A percentile compares a stretch with the other conserved stretches of the same genome.
phyloP scores from a whole-genome alignment of 1,140 invertebrate genomes.

The Aplysia californica region DNA sequence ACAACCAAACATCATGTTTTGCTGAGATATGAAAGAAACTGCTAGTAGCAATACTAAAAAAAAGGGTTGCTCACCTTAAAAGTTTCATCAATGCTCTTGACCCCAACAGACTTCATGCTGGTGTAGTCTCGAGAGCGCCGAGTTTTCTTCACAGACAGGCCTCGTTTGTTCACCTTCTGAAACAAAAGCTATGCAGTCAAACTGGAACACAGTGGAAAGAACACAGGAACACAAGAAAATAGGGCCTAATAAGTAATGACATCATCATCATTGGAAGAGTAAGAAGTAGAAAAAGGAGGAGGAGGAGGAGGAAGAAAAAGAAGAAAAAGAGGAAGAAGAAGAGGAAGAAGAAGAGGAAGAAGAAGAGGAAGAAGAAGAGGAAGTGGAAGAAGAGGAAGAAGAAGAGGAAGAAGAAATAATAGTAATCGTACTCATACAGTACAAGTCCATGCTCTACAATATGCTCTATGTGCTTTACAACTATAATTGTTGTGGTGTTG shows the following conservation, averaged over 20 bases:
- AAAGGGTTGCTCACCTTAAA: constrained; percentile 63
- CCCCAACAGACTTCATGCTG: constrained; percentile 64
- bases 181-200: neutral
- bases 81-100: constrained; percentile 64
- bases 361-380: neutral
- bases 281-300: neutral
- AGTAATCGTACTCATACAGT: too few species aligned
- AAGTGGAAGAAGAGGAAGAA: too few species aligned
- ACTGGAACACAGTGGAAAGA: too few species aligned
- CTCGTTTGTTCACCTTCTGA: constrained; percentile 64
- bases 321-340: neutral
- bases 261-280: neutral
- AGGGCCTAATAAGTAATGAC: neutral
- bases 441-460: too few species aligned
- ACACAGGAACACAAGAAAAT: too few species aligned
- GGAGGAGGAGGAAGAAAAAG: neutral
- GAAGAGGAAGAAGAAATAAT: too few species aligned
- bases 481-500: too few species aligned
- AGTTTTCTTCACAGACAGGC: constrained; percentile 58
- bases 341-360: neutral
- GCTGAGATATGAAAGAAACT: too few species aligned
- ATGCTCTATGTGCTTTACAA: too few species aligned
- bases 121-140: constrained; percentile 56
- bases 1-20: too few species aligned
- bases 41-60: too few species aligned